Evolutionary conservation across 2,113 vertebrate genomes (phyloP).

Genomic region (Pterophyllum scalare): DNA sequence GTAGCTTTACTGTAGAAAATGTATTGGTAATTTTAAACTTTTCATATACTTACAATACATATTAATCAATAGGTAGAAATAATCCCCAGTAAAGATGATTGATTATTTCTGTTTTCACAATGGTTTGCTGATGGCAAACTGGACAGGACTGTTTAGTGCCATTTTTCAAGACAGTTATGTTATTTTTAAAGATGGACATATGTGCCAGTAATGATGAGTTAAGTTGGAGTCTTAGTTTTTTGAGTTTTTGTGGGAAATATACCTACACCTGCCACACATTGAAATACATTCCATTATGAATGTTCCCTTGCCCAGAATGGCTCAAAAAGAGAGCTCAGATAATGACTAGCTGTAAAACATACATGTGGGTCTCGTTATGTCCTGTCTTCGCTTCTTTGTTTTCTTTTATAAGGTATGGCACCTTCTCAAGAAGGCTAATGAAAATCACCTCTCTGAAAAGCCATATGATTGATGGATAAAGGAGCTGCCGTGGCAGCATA

Average conservation of each 20-base stretch:
- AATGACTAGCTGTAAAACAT: slow-evolving; percentile 47
- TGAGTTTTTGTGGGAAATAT: background rate
- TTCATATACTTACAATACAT: no score
- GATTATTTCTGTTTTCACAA: no score
- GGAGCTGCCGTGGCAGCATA: slow-evolving; percentile 52
- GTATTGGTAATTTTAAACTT: no score
- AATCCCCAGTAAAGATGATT: no score
- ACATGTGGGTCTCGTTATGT: slow-evolving; percentile 16
- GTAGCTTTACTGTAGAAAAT: background rate
- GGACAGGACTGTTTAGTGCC: background rate
- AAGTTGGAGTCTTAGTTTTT: background rate
- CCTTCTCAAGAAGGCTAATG: slow-evolving; percentile 29
- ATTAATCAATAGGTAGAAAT: no score
- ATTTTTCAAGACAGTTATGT: background rate
- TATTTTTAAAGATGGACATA: background rate
- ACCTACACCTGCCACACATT: background rate
- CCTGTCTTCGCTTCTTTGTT: slow-evolving; percentile 15
- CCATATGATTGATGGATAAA: slow-evolving; percentile 66
- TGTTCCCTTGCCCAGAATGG: background rate
- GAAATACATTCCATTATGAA: slow-evolving; percentile 2
- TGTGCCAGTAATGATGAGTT: background rate
- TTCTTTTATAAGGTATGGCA: slow-evolving; percentile 32
- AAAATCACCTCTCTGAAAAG: slow-evolving; percentile 48
- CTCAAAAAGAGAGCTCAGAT: slow-evolving; percentile 16
- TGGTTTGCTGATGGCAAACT: no score